Evolutionary conservation across 2,797 vertebrate genomes (phyloP).

Genomic region (Gila robusta): DNA sequence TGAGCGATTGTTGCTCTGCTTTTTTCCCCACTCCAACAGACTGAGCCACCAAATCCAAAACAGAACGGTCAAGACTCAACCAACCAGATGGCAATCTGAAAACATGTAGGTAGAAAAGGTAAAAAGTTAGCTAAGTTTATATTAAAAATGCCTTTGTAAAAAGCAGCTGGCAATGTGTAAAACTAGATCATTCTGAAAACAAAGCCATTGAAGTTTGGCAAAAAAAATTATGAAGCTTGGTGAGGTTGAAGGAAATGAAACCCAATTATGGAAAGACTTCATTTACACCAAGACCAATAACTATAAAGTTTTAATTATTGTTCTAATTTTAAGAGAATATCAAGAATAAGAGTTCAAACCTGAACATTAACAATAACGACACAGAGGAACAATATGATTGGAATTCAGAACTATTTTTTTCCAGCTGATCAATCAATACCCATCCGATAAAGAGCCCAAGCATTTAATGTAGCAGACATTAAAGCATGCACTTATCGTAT

Average conservation of each 20-base stretch:
- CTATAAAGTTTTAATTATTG: not conserved
- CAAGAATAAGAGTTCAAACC: not conserved
- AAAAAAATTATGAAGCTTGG: not conserved
- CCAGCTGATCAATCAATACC: not conserved
- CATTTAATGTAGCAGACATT: not conserved
- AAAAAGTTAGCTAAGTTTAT: not conserved
- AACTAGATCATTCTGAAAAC: not conserved
- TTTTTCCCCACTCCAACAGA: conserved; percentile 84
- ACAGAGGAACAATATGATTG: not conserved
- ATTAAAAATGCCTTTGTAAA: not conserved
- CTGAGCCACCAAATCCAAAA: conserved; percentile 89
- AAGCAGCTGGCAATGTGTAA: not conserved
- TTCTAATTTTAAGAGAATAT: not conserved
- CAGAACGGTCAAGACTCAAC: conserved; percentile 89
- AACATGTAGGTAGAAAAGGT: not conserved
- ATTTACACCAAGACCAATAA: not conserved
- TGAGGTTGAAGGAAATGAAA: not conserved
- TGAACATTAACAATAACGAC: not conserved
- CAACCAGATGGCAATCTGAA: conserved; percentile 91
- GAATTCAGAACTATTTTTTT: not conserved
- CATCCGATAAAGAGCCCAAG: not conserved
- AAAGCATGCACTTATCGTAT: not conserved
- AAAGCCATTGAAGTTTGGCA: not conserved
- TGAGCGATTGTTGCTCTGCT: conserved; percentile 66
- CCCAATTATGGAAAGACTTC: not conserved